Base-by-base conservation (phyloP, 2,113 vertebrate genomes). In the Dendrocopos noguchii region DNA sequence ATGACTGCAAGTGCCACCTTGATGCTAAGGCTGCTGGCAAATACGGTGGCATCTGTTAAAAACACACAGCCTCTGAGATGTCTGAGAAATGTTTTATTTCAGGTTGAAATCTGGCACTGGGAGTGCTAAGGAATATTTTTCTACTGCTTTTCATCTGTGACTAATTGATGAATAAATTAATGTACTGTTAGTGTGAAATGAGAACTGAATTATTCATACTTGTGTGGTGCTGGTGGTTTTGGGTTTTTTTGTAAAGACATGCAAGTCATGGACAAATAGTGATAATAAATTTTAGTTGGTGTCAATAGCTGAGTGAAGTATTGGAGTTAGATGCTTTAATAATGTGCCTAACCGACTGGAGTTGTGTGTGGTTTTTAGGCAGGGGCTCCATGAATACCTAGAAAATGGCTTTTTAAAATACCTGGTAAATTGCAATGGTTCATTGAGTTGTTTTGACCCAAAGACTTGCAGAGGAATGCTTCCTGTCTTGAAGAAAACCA, bases 141-240 rank as follows among this genome's bases (percentile, higher is more conserved):
- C 11, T 80, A 77, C n/a, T 75, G 36, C 19, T 80, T 92, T 92
- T 88, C 1, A 0, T 47, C 56, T 70, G 64, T 53, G 68, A 74
- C 65, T 88, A 95, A 91, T 46, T 84, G 73, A 61, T 84, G 87
- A 77, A 93, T 91, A 84, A 88, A 84, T 86, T 84, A 88, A 67
- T 56, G 50, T 74, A 70, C 29, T 46, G 34, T 71, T 80, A 88
- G 36, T 8, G 3, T 80, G 86, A 77, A 90, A 75, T 85, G 63
- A 79, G 67, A 63, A 80, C 42, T 53, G 42, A 77, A 88, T 77
- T 88, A 83, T 88, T 90, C 46, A 50, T 84, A 21, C 34, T 59
- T 90, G 15, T 44, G 3, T 15, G 24, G 12, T 0, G 2, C 4
- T 52, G 47, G 47, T 20, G 18, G 21, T 13, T 52, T 24, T 22